phyloP scores from a whole-genome alignment of 92 coral and sea anemone genomes.

The Palythoa grandiflora region DNA sequence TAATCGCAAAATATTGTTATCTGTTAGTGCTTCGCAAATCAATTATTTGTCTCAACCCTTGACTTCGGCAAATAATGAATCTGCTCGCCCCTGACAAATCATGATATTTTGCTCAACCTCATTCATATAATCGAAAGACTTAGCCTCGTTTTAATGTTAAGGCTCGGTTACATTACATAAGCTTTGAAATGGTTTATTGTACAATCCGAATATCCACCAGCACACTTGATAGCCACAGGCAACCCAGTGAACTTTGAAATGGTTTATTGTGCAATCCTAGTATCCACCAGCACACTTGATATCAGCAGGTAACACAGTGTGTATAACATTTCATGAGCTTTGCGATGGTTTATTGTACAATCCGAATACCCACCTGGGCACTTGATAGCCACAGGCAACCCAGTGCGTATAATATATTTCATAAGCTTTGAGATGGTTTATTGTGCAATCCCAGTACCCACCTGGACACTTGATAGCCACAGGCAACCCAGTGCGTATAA shows the following conservation, averaged over 20 bases:
- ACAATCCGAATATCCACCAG: conserved; percentile 60
- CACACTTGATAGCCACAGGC: conserved; percentile 84
- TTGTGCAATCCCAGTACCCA: conserved; percentile 2
- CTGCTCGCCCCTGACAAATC: no score
- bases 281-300: conserved; percentile 75
- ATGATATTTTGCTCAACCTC: no score
- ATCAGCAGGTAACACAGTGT: conserved; percentile 88
- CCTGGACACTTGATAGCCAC: conserved; percentile 89
- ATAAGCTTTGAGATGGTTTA: background rate
- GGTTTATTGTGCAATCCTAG: background rate
- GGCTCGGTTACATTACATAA: background rate
- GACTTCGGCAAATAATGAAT: no score
- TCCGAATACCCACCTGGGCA: conserved; percentile 66
- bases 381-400: conserved; percentile 89
- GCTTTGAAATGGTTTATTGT: background rate
- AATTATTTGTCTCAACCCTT: no score
- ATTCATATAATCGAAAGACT: no score
- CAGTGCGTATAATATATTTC: conserved; percentile 68
- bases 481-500: conserved; percentile 84
- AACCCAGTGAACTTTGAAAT: conserved; percentile 59
- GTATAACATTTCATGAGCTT: conserved; percentile 42
- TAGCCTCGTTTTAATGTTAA: background rate
- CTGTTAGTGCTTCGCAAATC: no score
- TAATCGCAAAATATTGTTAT: no score
- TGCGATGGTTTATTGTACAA: background rate